Evolutionary conservation across 1,140 invertebrate species (phyloP).

Genomic region (Proales similis): DNA sequence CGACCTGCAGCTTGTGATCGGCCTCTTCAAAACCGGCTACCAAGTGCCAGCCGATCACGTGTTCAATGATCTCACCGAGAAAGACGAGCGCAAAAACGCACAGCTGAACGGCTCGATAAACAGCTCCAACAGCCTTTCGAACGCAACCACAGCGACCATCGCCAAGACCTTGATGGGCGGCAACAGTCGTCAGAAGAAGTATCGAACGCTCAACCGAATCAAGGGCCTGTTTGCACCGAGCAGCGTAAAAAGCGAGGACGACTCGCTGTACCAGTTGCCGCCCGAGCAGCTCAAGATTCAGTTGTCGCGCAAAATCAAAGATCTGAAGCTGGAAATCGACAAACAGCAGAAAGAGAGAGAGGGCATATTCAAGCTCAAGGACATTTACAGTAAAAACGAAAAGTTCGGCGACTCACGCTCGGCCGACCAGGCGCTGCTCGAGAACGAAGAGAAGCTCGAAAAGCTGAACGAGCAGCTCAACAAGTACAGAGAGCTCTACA

Average conservation of each 20-base stretch:
- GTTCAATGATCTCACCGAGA: constrained; percentile 4
- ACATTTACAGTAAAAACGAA: constrained; percentile 14
- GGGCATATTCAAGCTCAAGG: constrained; percentile 9
- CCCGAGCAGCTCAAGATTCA: constrained; percentile 19
- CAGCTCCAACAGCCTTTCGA: background rate
- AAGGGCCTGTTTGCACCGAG: constrained; percentile 15
- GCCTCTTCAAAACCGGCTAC: constrained; percentile 28
- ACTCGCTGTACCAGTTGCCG: background rate
- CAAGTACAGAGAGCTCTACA: background rate
- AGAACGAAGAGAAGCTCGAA: constrained; percentile 1
- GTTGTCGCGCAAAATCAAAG: background rate
- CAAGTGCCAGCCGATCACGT: constrained; percentile 1
- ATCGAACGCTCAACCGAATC: constrained; percentile 25
- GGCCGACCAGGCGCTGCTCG: background rate
- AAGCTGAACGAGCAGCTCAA: background rate
- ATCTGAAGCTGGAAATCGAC: background rate
- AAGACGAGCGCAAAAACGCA: background rate
- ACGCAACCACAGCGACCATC: background rate
- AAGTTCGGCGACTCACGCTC: constrained; percentile 23
- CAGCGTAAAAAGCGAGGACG: background rate
- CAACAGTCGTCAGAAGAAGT: constrained; percentile 6
- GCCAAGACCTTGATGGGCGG: background rate
- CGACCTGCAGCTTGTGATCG: constrained; percentile 11
- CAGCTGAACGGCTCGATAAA: background rate
- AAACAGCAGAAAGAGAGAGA: constrained; percentile 19